Evolutionary conservation across 2,888 invertebrate genomes (phyloP).

Genomic region (Notodonta dromedarius): DNA sequence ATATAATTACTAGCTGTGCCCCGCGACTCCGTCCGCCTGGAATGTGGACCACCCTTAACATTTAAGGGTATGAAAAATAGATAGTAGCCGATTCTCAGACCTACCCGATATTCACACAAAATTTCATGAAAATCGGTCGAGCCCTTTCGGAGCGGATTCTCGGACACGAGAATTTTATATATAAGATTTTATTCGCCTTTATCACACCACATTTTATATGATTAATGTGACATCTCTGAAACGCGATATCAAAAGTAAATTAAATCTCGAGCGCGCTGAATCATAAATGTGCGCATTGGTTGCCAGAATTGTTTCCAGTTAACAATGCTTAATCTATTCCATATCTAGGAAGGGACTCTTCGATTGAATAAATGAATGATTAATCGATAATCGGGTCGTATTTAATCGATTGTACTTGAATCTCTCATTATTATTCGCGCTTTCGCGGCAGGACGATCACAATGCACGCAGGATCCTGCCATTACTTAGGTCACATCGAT

Average conservation of each 20-base stretch:
- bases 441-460: constrained; percentile 45
- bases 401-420: constrained; percentile 32
- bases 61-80: too few relatives aligned
- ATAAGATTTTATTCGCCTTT: constrained; percentile 19
- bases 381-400: constrained; percentile 10
- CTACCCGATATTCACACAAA: too few relatives aligned
- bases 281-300: constrained; percentile 4
- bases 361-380: constrained; percentile 12
- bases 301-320: not conserved
- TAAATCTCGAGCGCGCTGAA: constrained; percentile 21
- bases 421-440: constrained; percentile 46
- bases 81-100: too few relatives aligned
- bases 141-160: too few relatives aligned
- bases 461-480: constrained; percentile 62
- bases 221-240: constrained; percentile 32
- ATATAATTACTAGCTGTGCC: constrained; percentile 7
- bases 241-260: constrained; percentile 24
- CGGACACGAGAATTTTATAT: constrained; percentile 10
- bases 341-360: constrained; percentile 1
- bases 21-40: constrained; percentile 6
- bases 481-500: constrained; percentile 64
- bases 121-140: too few relatives aligned
- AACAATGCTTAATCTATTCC: constrained; percentile 1
- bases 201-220: constrained; percentile 24
- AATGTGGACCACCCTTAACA: too few relatives aligned